Percentiles rank a stretch among this genome's conserved stretches.
Conservation (phyloP, 2,113 vertebrate genomes). For the Steatornis caripensis region DNA sequence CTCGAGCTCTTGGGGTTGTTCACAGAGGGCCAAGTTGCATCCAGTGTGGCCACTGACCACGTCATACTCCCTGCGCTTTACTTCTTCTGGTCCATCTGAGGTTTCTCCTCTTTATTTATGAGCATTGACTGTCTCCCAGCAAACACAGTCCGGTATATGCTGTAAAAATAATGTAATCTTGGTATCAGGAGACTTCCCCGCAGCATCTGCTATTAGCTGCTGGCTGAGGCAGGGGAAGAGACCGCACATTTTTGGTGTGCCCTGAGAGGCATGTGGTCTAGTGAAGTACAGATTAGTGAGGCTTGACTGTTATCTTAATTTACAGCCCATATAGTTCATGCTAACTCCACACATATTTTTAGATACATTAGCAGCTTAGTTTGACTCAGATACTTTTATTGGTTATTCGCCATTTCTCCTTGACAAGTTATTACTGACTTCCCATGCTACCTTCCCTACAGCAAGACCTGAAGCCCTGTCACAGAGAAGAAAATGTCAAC, state of each 20-base stretch:
- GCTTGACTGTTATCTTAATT: slow-evolving; percentile 47
- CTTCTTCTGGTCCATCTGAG: background rate
- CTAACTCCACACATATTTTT: slow-evolving; percentile 29
- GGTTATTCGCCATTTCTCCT: slow-evolving; percentile 17
- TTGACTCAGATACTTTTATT: slow-evolving; percentile 10
- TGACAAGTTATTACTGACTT: slow-evolving; percentile 59
- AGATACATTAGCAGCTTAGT: slow-evolving; percentile 37
- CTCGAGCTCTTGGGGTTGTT: background rate
- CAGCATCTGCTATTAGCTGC: background rate
- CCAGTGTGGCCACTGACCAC: background rate
- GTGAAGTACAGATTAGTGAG: background rate
- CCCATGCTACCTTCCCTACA: slow-evolving; percentile 37
- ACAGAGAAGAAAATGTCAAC: slow-evolving; percentile 35
- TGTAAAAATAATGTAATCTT: background rate
- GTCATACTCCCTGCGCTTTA: background rate
- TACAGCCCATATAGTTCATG: slow-evolving; percentile 8
- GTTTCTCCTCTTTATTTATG: background rate
- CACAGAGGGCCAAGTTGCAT: background rate
- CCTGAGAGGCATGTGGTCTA: background rate
- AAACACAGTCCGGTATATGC: background rate
- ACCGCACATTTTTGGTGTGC: background rate
- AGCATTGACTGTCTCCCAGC: background rate
- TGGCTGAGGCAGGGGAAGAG: background rate
- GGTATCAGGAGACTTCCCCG: background rate
- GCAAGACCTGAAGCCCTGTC: slow-evolving; percentile 52